phyloP scores from a whole-genome alignment of 2,888 invertebrate genomes.

The Drosophila tripunctata region DNA sequence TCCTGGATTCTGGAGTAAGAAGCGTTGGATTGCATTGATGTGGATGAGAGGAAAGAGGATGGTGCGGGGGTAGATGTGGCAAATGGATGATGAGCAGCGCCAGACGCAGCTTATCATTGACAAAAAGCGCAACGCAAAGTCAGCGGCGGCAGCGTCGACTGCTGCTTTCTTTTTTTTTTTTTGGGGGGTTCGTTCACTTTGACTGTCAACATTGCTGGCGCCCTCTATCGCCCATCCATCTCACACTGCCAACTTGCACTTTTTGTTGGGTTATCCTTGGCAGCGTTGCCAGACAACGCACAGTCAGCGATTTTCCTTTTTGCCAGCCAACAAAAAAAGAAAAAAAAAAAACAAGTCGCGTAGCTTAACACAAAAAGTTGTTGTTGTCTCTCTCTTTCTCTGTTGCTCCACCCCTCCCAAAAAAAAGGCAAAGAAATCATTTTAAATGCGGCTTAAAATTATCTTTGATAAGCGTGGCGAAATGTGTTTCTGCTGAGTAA shows the following conservation, averaged over 20 bases:
- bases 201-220: slow-evolving; percentile 64
- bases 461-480: slow-evolving; percentile 74
- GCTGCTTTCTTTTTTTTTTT: too few relatives aligned
- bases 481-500: slow-evolving; percentile 69
- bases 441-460: slow-evolving; percentile 78
- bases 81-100: neutral
- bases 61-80: neutral
- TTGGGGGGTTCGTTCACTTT: slow-evolving; percentile 60
- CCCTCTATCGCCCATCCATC: too few relatives aligned
- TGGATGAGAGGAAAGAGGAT: too few relatives aligned
- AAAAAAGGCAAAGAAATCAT: slow-evolving; percentile 62
- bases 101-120: slow-evolving; percentile 55
- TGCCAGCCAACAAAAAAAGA: slow-evolving; percentile 7
- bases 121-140: slow-evolving; percentile 56
- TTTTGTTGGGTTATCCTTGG: slow-evolving; percentile 34
- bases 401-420: neutral
- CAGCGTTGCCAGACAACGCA: slow-evolving; percentile 74
- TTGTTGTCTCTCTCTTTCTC: neutral
- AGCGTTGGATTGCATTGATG: neutral
- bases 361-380: slow-evolving; percentile 48
- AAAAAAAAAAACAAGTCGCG: slow-evolving; percentile 31
- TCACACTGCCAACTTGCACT: slow-evolving; percentile 49
- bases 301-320: slow-evolving; percentile 59
- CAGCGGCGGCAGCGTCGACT: slow-evolving; percentile 5
- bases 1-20: slow-evolving; percentile 10